Base-by-base conservation (phyloP, 2,113 vertebrate genomes). In the Burhinus oedicnemus region DNA sequence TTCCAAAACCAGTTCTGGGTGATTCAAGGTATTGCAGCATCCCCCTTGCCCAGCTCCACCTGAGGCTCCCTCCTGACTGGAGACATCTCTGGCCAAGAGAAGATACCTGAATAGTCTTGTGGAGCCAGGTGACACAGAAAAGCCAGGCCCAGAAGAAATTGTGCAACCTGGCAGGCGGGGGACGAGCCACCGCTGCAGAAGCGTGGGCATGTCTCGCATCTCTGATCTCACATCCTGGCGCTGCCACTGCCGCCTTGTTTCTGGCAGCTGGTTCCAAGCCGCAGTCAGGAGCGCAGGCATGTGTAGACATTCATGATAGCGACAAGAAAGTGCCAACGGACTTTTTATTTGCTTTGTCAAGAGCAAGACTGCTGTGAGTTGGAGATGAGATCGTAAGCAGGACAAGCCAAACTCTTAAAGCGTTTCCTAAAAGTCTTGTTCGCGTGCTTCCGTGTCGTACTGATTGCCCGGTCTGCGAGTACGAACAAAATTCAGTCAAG, bases 261-360 rank as follows among this genome's bases (percentile, higher is more conserved):
- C 36, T 64, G 62, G 72, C 79, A 38, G 49, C 49, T 51, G 49
- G 49, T 25, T 51, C 49, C 49, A 51, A 25, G 49, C 12, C 25
- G 22, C 22, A 51, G 27, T 13, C 4, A 2, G 55, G 55, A 75
- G 19, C 0, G 0, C 44, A 92, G 71, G 27, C 1, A 4, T 13
- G 8, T 16, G 51, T 29, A 27, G 45, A 22, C 22, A 8, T 45
- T 69, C 4, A 1, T 15, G 30, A 42, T 1, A 6, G 36, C 1
- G 1, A 61, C 34, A 32, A 29, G 21, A 17, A 81, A 78, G 42
- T 6, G 38, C 75, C 79, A 40, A 0, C 0, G 20, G 82, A 30
- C 13, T 47, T 66, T 23, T 21, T 23, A 55, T 11, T 65, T 79
- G 62, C 86, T 62, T 69, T 80, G 62, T 40, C 52, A 57, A 20